Evolutionary conservation across 2,797 vertebrate genomes (phyloP).

Genomic region (Halcyon chelicuti): DNA sequence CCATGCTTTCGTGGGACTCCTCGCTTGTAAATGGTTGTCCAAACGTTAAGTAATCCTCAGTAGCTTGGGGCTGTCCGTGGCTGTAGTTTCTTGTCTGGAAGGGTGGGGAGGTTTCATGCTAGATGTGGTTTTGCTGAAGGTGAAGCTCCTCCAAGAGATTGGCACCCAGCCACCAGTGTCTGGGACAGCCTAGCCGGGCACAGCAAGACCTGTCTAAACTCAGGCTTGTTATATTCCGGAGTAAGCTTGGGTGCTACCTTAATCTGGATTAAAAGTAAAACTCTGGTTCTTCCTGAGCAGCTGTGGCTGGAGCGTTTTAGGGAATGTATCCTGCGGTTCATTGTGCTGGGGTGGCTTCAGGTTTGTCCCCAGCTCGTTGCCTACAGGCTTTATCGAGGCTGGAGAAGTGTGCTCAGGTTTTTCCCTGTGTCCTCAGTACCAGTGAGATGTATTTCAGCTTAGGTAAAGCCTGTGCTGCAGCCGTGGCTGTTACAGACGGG

Average conservation of each 20-base stretch:
- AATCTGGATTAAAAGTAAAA: background rate
- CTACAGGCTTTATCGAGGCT: background rate
- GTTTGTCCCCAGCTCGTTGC: background rate
- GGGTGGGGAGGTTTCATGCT: background rate
- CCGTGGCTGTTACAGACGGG: accelerated
- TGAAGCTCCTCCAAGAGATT: background rate
- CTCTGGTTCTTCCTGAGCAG: background rate
- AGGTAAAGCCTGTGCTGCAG: background rate
- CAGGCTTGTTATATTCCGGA: background rate
- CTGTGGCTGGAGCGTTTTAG: background rate
- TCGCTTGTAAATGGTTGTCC: background rate
- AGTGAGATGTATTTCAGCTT: background rate
- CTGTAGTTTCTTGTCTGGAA: background rate
- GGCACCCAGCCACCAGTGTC: accelerated
- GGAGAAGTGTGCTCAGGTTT: background rate
- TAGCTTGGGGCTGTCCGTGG: background rate
- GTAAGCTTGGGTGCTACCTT: background rate
- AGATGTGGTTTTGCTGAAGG: background rate
- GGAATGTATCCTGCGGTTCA: background rate
- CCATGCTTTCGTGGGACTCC: background rate
- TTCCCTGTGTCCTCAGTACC: background rate
- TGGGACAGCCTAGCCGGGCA: accelerated
- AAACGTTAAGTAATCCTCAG: background rate
- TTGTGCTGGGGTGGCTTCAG: background rate
- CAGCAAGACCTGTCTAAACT: background rate